Evolutionary conservation across 2,113 vertebrate species (phyloP), one percentile per base, ranked within the genome.

Genomic region (Origma solitaria): DNA sequence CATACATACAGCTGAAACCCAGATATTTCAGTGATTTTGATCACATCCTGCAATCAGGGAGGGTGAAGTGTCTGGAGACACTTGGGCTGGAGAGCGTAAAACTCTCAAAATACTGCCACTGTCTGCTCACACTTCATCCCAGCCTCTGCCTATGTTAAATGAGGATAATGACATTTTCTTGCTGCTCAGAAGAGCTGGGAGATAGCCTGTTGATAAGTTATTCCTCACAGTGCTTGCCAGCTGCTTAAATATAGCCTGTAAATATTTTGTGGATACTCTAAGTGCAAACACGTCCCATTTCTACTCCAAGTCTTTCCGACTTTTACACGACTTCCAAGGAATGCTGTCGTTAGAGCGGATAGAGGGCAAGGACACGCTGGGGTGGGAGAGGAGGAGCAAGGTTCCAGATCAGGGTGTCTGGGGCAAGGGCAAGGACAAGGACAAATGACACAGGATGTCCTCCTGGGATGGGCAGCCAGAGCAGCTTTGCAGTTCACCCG

Each of bases 241-340:
- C 30, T 77, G 23, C 54, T 94, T 78, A 61, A 72, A 65, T 12
- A 57, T 4, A 83, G 11, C 20, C 40, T 72, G 42, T 70, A 88
- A 93, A 86, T 86, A 64, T 80, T 92, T 77, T 80, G 58, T 35
- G 65, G 49, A 65, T 58, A 50, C 25, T 73, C 66, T 79, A 56
- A 64, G 54, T 65, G 16, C 22, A 72, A 89, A 35, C 15, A 65
- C 2, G 3, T 61, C 50, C 22, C 31, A 31, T 77, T 86, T 83
- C 87, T 3, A 2, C 72, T 93, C 37, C 50, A 84, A 37, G 42
- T 15, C 47, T 73, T 86, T 91, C 64, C 70, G 72, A n/a, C 42
- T 51, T 68, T 44, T 80, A 23, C 53, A 50, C 45, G 31, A 3
- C 30, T 83, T 84, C 50, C 38, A 50, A 62, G 42, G 2, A 8